Conservation (phyloP, 2,888 invertebrate species). For the Sialis fuliginosa region DNA sequence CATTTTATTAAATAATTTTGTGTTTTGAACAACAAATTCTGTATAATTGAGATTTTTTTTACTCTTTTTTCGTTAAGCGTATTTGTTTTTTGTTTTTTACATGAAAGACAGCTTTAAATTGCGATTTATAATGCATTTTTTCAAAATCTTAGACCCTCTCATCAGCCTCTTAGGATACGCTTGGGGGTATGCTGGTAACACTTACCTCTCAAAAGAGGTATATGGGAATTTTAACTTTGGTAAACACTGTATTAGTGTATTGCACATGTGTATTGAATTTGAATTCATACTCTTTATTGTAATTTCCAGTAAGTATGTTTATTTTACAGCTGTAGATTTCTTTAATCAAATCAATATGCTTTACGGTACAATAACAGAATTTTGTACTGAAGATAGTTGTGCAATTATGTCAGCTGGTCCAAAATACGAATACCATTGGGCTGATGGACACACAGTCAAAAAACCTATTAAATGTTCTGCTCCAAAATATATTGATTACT, state of each 20-base stretch:
- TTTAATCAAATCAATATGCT: constrained; percentile 99
- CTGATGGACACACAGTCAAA: constrained; percentile 93
- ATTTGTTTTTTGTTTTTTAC: no score
- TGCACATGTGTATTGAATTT: neutral
- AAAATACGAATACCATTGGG: constrained; percentile 99
- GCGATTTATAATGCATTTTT: no score
- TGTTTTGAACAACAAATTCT: no score
- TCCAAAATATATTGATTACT: constrained; percentile 96
- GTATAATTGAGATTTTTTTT: no score
- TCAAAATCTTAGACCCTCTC: no score
- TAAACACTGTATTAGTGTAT: neutral
- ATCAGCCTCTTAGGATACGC: no score
- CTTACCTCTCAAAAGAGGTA: no score
- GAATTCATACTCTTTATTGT: neutral
- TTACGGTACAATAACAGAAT: constrained; percentile 98
- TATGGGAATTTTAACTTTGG: no score
- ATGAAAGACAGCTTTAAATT: no score
- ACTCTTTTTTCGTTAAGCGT: no score
- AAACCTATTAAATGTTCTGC: constrained; percentile 99
- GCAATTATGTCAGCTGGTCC: constrained; percentile 98
- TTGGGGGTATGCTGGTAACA: no score
- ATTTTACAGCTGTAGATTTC: constrained; percentile 84
- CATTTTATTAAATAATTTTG: no score
- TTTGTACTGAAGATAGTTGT: constrained; percentile 94
- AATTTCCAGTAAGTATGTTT: constrained; percentile 1